Evolutionary conservation across 2,888 invertebrate genomes (phyloP).

Genomic region (Diarsia mendica): DNA sequence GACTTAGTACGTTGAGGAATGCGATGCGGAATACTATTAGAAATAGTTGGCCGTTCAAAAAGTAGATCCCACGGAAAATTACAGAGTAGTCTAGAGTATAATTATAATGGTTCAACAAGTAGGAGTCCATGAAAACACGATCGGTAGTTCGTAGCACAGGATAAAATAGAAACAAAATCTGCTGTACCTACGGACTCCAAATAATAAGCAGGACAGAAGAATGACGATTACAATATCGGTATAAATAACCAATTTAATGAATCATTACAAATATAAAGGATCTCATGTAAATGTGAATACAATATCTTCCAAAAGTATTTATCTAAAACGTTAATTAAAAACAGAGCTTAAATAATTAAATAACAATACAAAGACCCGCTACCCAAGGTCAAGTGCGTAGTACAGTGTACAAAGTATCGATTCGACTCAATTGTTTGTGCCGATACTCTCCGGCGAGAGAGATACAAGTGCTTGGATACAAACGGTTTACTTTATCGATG

Average conservation of each 20-base stretch:
- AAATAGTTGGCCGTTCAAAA: neutral
- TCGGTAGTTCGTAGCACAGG: neutral
- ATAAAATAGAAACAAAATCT: neutral
- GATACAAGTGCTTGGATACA: constrained; percentile 15
- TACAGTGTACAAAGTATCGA: constrained; percentile 30
- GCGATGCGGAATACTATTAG: neutral
- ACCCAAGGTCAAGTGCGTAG: constrained; percentile 5
- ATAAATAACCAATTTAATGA: neutral
- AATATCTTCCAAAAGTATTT: neutral
- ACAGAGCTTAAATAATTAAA: constrained; percentile 10
- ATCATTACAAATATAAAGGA: neutral
- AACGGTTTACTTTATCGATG: constrained; percentile 7
- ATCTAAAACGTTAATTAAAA: constrained; percentile 10
- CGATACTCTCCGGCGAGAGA: constrained; percentile 1
- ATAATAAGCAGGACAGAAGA: neutral
- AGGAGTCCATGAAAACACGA: neutral
- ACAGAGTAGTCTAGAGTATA: neutral
- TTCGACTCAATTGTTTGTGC: constrained; percentile 27
- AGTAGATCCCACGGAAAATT: neutral
- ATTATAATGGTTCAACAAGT: neutral
- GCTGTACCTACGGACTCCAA: neutral
- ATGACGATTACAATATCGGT: neutral
- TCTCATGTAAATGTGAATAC: neutral
- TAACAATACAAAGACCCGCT: constrained; percentile 1
- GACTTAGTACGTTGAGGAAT: neutral